Conservation (phyloP, 2,888 invertebrate species). For the Ochropacha duplaris region DNA sequence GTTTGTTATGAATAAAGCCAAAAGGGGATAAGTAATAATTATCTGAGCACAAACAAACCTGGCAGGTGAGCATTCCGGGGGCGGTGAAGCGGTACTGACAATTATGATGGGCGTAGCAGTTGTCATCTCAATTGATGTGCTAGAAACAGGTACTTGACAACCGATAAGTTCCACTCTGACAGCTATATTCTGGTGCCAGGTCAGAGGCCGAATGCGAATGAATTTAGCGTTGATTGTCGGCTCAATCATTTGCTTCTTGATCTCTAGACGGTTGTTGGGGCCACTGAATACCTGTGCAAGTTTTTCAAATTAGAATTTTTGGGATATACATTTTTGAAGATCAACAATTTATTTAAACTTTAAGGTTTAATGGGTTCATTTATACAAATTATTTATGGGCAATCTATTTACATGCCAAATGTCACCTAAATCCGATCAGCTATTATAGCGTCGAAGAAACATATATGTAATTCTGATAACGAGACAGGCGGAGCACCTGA, state of each 20-base stretch:
- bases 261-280: slow-evolving; percentile 80
- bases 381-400: too few species aligned
- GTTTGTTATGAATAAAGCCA: too few species aligned
- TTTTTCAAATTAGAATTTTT: neutral
- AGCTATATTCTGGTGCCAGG: slow-evolving; percentile 84
- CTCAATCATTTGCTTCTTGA: slow-evolving; percentile 83
- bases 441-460: too few species aligned
- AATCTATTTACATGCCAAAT: too few species aligned
- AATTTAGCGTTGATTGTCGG: slow-evolving; percentile 86
- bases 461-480: too few species aligned
- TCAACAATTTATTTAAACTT: too few species aligned
- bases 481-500: too few species aligned
- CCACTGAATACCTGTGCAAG: slow-evolving; percentile 83
- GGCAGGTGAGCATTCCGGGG: slow-evolving; percentile 27
- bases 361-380: too few species aligned
- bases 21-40: too few species aligned
- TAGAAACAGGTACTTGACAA: neutral
- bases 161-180: slow-evolving; percentile 79
- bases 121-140: neutral
- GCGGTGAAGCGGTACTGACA: slow-evolving; percentile 23
- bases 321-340: too few species aligned
- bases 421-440: too few species aligned
- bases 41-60: slow-evolving; percentile 20
- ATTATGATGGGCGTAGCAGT: slow-evolving; percentile 16
- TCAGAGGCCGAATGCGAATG: slow-evolving; percentile 85